Evolutionary conservation across 1,140 invertebrate genomes (phyloP), one percentile per base, ranked within the genome.

Genomic region (Octopus bimaculoides): DNA sequence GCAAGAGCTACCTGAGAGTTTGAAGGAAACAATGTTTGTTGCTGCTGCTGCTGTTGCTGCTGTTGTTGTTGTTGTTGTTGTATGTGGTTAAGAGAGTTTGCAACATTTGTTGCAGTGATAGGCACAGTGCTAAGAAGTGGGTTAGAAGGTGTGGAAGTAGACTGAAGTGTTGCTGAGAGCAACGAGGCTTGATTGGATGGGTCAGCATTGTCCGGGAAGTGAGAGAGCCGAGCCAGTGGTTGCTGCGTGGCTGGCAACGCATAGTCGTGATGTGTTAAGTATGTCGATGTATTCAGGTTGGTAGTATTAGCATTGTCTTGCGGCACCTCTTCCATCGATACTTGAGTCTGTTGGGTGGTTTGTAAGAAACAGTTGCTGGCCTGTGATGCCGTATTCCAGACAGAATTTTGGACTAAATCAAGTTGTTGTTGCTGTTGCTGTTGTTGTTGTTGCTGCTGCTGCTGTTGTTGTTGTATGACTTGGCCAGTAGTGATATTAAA

Each of bases 361-460:
- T 14, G 54, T 75, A 53, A 52, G 54, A 54, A 20, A 9, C 26
- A 52, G 8, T 7, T 20, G 17, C 20, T 53, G 6, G 52, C 52
- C 55, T 66, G 78, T 6, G 71, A 52, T 41, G 52, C 12, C 3
- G 26, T 41, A 75, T 66, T 75, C 74, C 74, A 75, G 55, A 78
- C 56, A 61, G 56, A 41, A 14, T 52, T 53, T 5, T 75, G 55
- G 41, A 78, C 61, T 9, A 77, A n/a, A 5, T 41, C 52, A 10
- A 41, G 54, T 73, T 20, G 78, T 3, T 41, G 26, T 52, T 61
- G 74, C 10, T 53, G 77, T 77, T 96, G 95, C 87, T 95, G 94
- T 75, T 77, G 78, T 73, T 81, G 84, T 74, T 80, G 79, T 26
- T 83, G 77, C 52, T 86, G 84, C 75, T 86, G 83, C 79, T 87